Evolutionary conservation across 92 coral and sea anemone genomes (phyloP), one percentile per base, ranked within the genome.

Genomic region (Zoanthus sansibaricus): DNA sequence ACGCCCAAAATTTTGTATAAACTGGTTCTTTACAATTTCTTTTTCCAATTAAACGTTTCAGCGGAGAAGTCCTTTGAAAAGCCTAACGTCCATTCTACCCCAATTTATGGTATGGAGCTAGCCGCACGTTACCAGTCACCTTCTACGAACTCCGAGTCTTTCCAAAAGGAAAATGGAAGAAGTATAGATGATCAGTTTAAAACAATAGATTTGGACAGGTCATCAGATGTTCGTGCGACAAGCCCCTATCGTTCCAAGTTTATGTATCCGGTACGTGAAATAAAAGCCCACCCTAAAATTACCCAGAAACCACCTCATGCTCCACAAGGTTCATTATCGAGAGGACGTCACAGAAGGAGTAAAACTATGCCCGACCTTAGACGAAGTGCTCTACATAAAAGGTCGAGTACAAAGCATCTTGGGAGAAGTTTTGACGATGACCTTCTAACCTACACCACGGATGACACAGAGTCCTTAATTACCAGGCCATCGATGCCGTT

Each of bases 401-500:
- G 78, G 15, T 52, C 90, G 11, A 71, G 73, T 20, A 73, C 92
- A n/a, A 87, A 91, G 54, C 59, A 68, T 31, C 45, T 66, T 67
- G 73, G 85, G 20, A 92, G 92, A 42, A 94, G 98, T 77, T 90
- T 93, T 75, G 98, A 94, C 33, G 96, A 93, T 61, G 98, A 94
- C 58, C 87, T 93, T 80, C 55, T 89, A 44, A 94, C 96, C 72
- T 49, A 90, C 32, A 90, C 89, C 9, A 94, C 99, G 9, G 94
- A 89, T 51, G 98, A 95, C 86, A 97, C 99, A 8, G 98, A 97
- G 77, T 82, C 82, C 62, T 88, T 97, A 2, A 89, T 97, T 68
- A 93, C 94, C 70, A 94, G 88, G 68, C 99, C 99, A 14, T 91
- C 99, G 11, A 95, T 97, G 99, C 99, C 98, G 30, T 62, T 97